These are phyloP conservation scores for Drosophila hamatofila DNA, from an alignment of 2,888 invertebrate species.

Conservation along the genomic window DNA sequence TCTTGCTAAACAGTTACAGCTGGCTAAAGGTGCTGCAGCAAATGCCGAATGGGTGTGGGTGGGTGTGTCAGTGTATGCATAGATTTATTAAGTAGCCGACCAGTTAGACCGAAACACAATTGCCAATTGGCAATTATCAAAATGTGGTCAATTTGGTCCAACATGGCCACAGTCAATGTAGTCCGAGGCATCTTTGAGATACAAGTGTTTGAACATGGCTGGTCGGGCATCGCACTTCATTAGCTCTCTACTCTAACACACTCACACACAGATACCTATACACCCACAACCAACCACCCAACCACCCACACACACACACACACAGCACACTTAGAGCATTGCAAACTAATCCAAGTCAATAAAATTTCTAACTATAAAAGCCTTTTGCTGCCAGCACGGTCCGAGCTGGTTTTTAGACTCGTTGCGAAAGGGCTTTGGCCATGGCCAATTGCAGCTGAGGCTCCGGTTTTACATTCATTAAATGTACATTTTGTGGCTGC, in stretches of 20 bases:
- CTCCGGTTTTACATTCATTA: constrained; percentile 52
- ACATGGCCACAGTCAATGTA: constrained; percentile 16
- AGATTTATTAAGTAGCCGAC: constrained; percentile 62
- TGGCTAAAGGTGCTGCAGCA: constrained; percentile 20
- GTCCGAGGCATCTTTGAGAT: constrained; percentile 41
- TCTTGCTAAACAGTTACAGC: constrained; percentile 5
- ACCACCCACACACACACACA: background rate
- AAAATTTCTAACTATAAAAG: constrained; percentile 70
- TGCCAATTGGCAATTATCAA: constrained; percentile 70
- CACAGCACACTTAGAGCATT: constrained; percentile 5
- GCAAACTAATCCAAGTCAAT: constrained; percentile 73
- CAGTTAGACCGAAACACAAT: constrained; percentile 42
- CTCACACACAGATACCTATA: constrained; percentile 5
- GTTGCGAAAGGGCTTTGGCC: constrained; percentile 48
- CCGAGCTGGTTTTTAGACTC: constrained; percentile 4
- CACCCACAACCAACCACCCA: background rate
- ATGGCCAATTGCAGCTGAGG: constrained; percentile 68
- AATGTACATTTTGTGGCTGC: constrained; percentile 61
- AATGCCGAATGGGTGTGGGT: background rate
- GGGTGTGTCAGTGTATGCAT: constrained; percentile 21
- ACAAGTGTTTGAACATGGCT: constrained; percentile 33
- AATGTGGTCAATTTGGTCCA: constrained; percentile 52
- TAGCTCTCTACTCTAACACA: background rate
- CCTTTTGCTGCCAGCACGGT: constrained; percentile 34
- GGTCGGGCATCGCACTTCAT: constrained; percentile 9